Conservation (phyloP, 2,113 vertebrate species). For the Thryonomys swinderianus region DNA sequence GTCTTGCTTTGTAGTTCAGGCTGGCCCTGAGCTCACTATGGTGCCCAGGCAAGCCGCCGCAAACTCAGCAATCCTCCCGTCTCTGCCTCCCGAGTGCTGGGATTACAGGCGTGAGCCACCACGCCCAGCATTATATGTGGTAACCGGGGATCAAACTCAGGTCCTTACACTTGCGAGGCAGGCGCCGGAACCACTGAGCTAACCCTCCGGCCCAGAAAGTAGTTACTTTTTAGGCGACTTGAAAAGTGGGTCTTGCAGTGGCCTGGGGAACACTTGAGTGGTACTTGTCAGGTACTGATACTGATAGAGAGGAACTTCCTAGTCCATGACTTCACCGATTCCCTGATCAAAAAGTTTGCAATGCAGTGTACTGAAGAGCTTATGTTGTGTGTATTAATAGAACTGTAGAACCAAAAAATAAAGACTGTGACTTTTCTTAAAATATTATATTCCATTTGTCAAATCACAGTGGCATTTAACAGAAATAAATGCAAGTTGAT, state of each 20-base stretch:
- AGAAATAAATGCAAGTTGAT: background rate
- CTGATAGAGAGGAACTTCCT: background rate
- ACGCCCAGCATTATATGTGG: too few relatives aligned
- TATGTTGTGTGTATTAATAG: background rate
- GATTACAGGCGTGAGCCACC: too few relatives aligned
- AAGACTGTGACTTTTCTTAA: background rate
- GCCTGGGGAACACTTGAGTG: background rate
- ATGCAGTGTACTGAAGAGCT: background rate
- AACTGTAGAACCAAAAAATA: constrained; percentile 42
- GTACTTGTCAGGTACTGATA: background rate
- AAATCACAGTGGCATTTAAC: constrained; percentile 4
- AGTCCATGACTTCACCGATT: constrained; percentile 4
- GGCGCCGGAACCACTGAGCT: too few relatives aligned
- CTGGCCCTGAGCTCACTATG: too few relatives aligned
- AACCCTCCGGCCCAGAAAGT: too few relatives aligned
- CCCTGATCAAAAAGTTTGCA: background rate
- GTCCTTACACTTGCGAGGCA: too few relatives aligned
- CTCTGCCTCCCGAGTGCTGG: too few relatives aligned
- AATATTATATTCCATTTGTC: background rate
- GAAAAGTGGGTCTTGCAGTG: background rate
- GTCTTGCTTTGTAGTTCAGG: too few relatives aligned
- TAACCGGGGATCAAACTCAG: too few relatives aligned
- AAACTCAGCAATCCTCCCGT: too few relatives aligned
- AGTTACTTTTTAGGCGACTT: background rate
- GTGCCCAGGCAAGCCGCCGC: too few relatives aligned